Evolutionary conservation across 2,888 invertebrate species (phyloP).

Genomic region (Ptilodon capucinus): DNA sequence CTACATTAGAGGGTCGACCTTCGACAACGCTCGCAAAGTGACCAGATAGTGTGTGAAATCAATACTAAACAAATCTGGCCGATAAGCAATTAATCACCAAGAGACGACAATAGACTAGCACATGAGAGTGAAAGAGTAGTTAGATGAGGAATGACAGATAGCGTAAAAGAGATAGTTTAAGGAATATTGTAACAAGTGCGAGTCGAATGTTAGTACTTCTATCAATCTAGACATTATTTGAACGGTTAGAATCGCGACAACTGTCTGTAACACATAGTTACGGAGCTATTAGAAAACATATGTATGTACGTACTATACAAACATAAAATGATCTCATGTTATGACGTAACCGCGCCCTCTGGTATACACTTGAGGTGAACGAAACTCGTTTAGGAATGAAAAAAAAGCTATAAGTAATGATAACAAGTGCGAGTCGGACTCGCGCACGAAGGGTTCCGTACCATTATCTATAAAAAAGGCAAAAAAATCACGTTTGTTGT

Average conservation of each 20-base stretch:
- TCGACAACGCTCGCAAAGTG: neutral
- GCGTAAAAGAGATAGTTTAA: too few relatives aligned
- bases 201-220: too few relatives aligned
- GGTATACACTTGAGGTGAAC: neutral
- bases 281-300: neutral
- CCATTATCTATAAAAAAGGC: too few relatives aligned
- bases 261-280: neutral
- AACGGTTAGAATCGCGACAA: neutral
- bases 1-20: neutral
- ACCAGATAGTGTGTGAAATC: neutral
- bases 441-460: too few relatives aligned
- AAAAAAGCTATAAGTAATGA: neutral
- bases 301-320: neutral
- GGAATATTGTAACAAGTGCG: too few relatives aligned
- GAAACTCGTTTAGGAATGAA: neutral
- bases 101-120: too few relatives aligned
- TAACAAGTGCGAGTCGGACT: too few relatives aligned
- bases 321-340: neutral
- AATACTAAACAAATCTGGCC: neutral
- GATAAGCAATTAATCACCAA: neutral
- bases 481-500: too few relatives aligned
- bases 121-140: too few relatives aligned
- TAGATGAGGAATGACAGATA: too few relatives aligned
- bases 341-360: neutral
- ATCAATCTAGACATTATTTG: neutral